phyloP scores from a whole-genome alignment of 2,113 vertebrate genomes.

The Nothobranchius kuhntae region DNA sequence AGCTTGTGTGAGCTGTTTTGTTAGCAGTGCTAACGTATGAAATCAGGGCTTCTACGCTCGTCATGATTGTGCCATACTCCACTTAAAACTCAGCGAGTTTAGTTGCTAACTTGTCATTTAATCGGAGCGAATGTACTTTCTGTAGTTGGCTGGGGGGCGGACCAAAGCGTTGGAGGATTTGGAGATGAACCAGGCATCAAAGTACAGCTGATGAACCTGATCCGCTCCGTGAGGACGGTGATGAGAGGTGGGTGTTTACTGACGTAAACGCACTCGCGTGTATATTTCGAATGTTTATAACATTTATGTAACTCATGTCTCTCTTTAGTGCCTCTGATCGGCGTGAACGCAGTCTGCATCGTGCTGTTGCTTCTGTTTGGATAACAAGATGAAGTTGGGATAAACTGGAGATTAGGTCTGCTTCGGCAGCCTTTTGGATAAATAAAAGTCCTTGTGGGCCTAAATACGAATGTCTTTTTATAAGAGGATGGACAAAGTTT shows the following conservation, averaged over 20 bases:
- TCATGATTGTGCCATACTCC: too few species aligned
- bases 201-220: slow-evolving; percentile 91
- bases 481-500: background rate
- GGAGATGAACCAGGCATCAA: slow-evolving; percentile 97
- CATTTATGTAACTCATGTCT: background rate
- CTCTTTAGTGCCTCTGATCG: slow-evolving; percentile 90
- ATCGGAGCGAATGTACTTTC: background rate
- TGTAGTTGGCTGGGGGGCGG: slow-evolving; percentile 92
- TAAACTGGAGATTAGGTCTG: slow-evolving; percentile 2
- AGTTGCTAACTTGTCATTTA: too few species aligned
- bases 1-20: too few species aligned
- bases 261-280: background rate
- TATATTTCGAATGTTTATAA: background rate
- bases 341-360: slow-evolving; percentile 90
- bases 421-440: slow-evolving; percentile 41
- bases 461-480: slow-evolving; percentile 16
- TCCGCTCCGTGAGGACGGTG: slow-evolving; percentile 93
- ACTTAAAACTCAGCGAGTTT: too few species aligned
- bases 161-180: slow-evolving; percentile 94
- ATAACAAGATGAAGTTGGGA: slow-evolving; percentile 48
- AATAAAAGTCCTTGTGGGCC: slow-evolving; percentile 1
- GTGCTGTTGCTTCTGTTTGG: slow-evolving; percentile 92
- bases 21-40: background rate
- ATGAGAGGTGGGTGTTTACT: slow-evolving; percentile 88
- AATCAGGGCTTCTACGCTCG: too few species aligned